These are phyloP conservation scores for Emmelina monodactyla DNA, from an alignment of 2,888 invertebrate species.

Conservation along the genomic window DNA sequence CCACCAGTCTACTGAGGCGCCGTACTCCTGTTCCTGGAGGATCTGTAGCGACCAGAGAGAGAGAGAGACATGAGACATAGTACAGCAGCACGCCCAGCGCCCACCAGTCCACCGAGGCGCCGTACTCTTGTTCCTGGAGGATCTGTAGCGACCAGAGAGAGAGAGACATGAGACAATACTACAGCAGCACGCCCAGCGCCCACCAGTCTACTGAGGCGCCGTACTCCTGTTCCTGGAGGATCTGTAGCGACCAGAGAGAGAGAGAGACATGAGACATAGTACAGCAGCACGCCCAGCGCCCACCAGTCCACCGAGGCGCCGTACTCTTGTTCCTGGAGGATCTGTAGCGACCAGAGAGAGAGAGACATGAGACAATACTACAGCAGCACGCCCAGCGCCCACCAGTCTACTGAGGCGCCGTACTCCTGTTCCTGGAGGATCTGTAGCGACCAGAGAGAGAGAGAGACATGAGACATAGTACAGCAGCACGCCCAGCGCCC, in stretches of 20 bases:
- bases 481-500: constrained; percentile 97
- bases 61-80: too few species aligned
- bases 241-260: too few species aligned
- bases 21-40: constrained; percentile 91
- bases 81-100: constrained; percentile 98
- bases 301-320: constrained; percentile 94
- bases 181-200: constrained; percentile 98
- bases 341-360: too few species aligned
- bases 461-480: too few species aligned
- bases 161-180: too few species aligned
- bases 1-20: constrained; percentile 94
- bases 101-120: constrained; percentile 94
- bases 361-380: too few species aligned
- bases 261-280: too few species aligned
- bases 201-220: constrained; percentile 94
- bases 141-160: too few species aligned
- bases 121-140: constrained; percentile 91
- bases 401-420: constrained; percentile 91
- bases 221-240: constrained; percentile 91
- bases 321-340: constrained; percentile 91
- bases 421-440: constrained; percentile 94
- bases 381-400: constrained; percentile 97
- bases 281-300: constrained; percentile 98
- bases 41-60: too few species aligned
- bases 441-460: too few species aligned